These are phyloP conservation scores for Sarcophaga carnaria DNA, from an alignment of 2,888 invertebrate genomes.

Conservation along the genomic window DNA sequence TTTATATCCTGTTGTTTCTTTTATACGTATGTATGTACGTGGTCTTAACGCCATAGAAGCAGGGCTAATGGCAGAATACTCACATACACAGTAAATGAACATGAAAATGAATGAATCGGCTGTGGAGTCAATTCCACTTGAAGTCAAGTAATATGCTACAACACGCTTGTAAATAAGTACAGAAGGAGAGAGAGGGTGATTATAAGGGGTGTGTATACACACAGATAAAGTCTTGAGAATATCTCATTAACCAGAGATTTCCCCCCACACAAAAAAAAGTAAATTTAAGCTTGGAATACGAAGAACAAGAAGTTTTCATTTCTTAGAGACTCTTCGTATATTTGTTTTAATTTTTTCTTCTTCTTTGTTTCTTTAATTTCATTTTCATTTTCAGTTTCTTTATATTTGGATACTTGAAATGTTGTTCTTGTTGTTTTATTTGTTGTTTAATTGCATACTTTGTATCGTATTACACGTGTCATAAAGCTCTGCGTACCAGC, in stretches of 20 bases:
- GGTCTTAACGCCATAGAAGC: conserved; percentile 23
- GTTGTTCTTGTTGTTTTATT: conserved; percentile 48
- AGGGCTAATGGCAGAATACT: conserved; percentile 31
- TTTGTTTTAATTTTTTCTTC: conserved; percentile 27
- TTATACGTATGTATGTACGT: not conserved
- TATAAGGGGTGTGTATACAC: conserved; percentile 26
- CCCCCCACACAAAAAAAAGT: not conserved
- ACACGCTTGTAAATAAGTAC: not conserved
- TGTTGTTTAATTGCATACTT: conserved; percentile 72
- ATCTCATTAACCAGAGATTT: conserved; percentile 61
- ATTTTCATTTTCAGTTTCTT: conserved; percentile 48
- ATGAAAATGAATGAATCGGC: not conserved
- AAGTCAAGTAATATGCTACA: not conserved
- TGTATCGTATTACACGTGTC: conserved; percentile 73
- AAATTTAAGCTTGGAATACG: not conserved
- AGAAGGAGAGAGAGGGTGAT: not conserved
- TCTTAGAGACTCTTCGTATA: not conserved
- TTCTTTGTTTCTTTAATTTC: conserved; percentile 28
- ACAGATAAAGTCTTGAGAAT: conserved; percentile 40
- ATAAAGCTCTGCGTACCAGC: conserved; percentile 70
- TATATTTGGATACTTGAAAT: conserved; percentile 1
- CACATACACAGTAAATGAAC: not conserved
- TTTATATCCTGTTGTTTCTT: conserved; percentile 20
- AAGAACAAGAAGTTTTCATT: conserved; percentile 37
- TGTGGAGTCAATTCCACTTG: not conserved